phyloP scores from a whole-genome alignment of 92 coral and sea anemone genomes.

The Epizoanthus fatuus region DNA sequence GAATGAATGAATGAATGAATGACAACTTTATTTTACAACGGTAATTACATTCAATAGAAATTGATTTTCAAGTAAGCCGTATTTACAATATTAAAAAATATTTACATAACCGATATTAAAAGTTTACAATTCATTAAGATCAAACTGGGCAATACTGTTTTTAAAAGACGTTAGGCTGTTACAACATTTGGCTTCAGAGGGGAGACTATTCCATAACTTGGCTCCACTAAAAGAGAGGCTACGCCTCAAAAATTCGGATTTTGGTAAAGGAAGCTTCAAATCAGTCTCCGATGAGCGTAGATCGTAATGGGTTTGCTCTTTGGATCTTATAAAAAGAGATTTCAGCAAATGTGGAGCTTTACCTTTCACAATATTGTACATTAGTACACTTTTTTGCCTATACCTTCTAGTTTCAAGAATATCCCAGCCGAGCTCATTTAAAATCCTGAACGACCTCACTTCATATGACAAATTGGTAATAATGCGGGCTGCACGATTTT shows the following conservation, averaged over 20 bases:
- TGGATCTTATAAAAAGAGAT: neutral
- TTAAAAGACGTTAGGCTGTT: too few species aligned
- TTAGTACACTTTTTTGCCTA: neutral
- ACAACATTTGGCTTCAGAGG: neutral
- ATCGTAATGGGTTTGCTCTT: neutral
- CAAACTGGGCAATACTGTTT: too few species aligned
- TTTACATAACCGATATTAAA: too few species aligned
- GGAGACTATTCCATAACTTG: neutral
- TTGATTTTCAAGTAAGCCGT: too few species aligned
- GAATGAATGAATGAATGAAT: too few species aligned
- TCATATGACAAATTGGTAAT: neutral
- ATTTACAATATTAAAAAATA: too few species aligned
- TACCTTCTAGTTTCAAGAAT: slow-evolving; percentile 1
- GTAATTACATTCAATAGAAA: too few species aligned
- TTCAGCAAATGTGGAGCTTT: neutral
- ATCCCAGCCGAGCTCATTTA: neutral
- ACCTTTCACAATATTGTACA: neutral
- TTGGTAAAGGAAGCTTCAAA: neutral
- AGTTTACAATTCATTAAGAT: too few species aligned
- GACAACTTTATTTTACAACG: too few species aligned
- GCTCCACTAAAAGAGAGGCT: slow-evolving; percentile 1
- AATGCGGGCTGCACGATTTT: neutral
- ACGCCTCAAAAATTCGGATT: neutral
- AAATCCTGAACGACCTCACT: slow-evolving; percentile 7
- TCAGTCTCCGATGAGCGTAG: neutral